Evolutionary conservation across 37 sponge, comb jelly and placozoan genomes (phyloP), one percentile per base, ranked within the genome.

Genomic region (Spongilla lacustris): DNA sequence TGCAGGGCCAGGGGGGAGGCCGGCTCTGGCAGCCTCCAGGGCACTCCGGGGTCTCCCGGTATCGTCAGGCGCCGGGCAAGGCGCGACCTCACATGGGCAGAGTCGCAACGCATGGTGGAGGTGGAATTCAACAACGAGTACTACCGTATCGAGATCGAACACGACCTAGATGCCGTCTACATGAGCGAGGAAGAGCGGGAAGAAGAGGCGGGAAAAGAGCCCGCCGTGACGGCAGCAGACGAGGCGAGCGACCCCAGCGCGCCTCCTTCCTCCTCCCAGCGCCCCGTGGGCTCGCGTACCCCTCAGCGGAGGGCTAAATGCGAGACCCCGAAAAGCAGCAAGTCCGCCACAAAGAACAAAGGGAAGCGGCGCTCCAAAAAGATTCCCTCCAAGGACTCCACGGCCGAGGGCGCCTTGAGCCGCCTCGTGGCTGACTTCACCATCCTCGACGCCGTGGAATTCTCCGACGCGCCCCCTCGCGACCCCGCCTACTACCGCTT

Each of bases 41-140:
- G 69, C 8, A 23, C 36, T n/a, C 36, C 30, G 28, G 58, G 50
- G n/a, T 87, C 91, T 0, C 91, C 91, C 29, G 58, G 50, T 12
- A 24, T 78, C 11, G n/a, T 70, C 50, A 36, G 89, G 46, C 88
- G 86, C 79, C 79, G 46, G 67, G 36, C 82, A 22, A 84, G 84
- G 38, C 69, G 91, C n/a, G 90, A 90, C 9, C 79, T 95, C 12
- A 95, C 96, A 31, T 95, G 94, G 82, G 93, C 86, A 12, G 96
- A 95, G 73, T 81, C 96, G 1, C 96, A 95, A 66, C 75, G 88
- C 26, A 35, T 95, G 48, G 96, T 95, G 29, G 92, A 95, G 73
- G 88, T 90, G 34, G 89, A 95, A 36, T 83, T 92, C 68, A 85
- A 86, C 4, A 79, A 58, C 68, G 69, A 77, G 36, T 91, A 89